Base-by-base conservation (phyloP, 1,140 invertebrate species). In the Batillaria attramentaria region DNA sequence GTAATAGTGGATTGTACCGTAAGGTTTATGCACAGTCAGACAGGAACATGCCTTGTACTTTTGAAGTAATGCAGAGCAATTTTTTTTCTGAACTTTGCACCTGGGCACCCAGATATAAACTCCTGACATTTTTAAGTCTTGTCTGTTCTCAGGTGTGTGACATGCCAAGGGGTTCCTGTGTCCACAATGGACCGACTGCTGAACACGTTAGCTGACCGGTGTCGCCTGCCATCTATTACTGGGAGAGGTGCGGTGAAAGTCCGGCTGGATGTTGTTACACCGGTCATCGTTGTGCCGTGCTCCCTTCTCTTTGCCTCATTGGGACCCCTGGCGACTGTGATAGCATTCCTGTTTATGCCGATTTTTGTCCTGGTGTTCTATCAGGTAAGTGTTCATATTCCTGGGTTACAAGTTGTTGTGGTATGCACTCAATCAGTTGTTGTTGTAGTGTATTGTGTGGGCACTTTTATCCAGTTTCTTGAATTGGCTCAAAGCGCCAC, bases 211-310 rank as follows among this genome's bases (percentile, higher is more conserved):
- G 76, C 79, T 18, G 87, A 89, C 73, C 79, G 89, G 31, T 87
- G 84, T 65, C 84, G 89, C 16, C 43, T 90, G 24, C 89, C 89
- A 33, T 83, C 85, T 16, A 82, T 81, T 33, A 76, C 76, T 46
- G 87, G 87, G 13, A 42, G 72, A 10, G 88, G 88, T 20, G 88
- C 88, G 8, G 83, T 89, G 10, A 79, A 86, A 54, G 35, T 89
- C 8, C 79, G 80, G 8, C 74, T 87, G 31, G 88, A 90, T 73
- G 81, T 89, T 16, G 54, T 86, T 16, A 66, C 84, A 18, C 89
- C 89, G 0, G 72, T 86, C 8, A 43, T 89, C 8, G 54, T 83
- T 13, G 80, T 90, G 16, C 88, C 88, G 8, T 10, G 72, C 0
- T 81, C 82, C 57, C 77, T 89, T 0, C 70, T 82, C 31, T n/a